Evolutionary conservation across 2,797 vertebrate genomes (phyloP).

Genomic region (Peromyscus nudipes): DNA sequence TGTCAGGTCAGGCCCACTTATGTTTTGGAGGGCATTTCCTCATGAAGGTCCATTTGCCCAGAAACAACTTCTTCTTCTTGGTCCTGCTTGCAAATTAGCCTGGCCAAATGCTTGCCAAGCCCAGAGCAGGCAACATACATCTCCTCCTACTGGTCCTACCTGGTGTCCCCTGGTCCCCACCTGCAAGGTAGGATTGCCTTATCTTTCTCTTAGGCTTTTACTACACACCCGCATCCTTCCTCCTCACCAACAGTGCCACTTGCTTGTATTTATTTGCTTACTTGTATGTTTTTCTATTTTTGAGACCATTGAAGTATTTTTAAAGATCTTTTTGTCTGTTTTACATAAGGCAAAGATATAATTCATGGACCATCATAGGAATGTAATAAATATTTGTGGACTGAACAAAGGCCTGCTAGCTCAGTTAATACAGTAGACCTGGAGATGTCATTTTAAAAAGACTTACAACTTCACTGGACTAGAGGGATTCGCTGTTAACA

Average conservation of each 20-base stretch:
- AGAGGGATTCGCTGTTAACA: slow-evolving; percentile 23
- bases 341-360: slow-evolving; percentile 26
- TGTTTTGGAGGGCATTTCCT: not conserved
- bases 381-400: slow-evolving; percentile 62
- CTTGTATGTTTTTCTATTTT: slow-evolving; percentile 41
- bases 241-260: not conserved
- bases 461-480: slow-evolving; percentile 54
- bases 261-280: not conserved
- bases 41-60: not conserved
- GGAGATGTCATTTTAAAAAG: slow-evolving; percentile 67
- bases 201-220: not conserved
- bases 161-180: not conserved
- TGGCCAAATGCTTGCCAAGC: not conserved
- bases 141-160: not conserved
- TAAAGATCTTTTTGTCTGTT: slow-evolving; percentile 56
- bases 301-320: slow-evolving; percentile 38
- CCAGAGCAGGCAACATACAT: not conserved
- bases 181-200: not conserved
- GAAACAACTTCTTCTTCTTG: not conserved
- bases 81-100: not conserved
- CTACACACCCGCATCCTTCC: not conserved
- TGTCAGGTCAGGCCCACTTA: not conserved
- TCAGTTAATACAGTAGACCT: slow-evolving; percentile 52
- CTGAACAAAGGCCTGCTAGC: slow-evolving; percentile 59
- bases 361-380: slow-evolving; percentile 37